These are phyloP conservation scores for Xiphophorus couchianus DNA, from an alignment of 2,113 vertebrate species.

Conservation along the genomic window DNA sequence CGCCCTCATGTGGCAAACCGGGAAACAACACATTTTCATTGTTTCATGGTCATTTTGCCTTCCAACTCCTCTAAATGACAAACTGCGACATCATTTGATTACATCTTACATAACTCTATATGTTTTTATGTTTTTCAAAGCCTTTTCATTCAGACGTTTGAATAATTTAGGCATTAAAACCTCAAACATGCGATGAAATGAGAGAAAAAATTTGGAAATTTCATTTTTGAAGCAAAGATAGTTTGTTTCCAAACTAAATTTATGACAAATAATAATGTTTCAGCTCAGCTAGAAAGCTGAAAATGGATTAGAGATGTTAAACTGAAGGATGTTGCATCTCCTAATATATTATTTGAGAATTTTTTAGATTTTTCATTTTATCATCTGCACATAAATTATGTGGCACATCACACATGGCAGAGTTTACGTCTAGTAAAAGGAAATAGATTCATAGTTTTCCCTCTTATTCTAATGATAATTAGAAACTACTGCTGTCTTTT, in stretches of 20 bases:
- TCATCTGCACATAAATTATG: too few species aligned
- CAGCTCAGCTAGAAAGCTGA: too few species aligned
- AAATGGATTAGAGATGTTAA: too few species aligned
- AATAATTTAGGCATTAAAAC: background rate
- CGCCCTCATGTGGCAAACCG: conserved; percentile 52
- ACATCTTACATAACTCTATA: background rate
- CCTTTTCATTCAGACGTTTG: background rate
- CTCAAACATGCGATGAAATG: background rate
- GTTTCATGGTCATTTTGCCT: background rate
- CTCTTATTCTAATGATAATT: too few species aligned
- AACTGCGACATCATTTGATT: background rate
- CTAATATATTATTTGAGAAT: too few species aligned
- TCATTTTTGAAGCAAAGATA: background rate
- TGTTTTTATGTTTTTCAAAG: background rate
- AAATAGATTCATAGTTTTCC: too few species aligned
- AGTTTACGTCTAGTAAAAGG: too few species aligned
- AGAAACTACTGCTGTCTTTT: too few species aligned
- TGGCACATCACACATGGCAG: too few species aligned
- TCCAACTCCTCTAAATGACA: background rate
- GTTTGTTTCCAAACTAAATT: background rate
- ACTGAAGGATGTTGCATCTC: too few species aligned
- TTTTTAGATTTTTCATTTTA: too few species aligned
- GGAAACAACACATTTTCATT: conserved; percentile 1
- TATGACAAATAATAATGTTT: background rate
- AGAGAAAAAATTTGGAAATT: background rate